Evolutionary conservation across 2,113 vertebrate species (phyloP), one percentile per base, ranked within the genome.

Genomic region (Psilopogon haemacephalus): DNA sequence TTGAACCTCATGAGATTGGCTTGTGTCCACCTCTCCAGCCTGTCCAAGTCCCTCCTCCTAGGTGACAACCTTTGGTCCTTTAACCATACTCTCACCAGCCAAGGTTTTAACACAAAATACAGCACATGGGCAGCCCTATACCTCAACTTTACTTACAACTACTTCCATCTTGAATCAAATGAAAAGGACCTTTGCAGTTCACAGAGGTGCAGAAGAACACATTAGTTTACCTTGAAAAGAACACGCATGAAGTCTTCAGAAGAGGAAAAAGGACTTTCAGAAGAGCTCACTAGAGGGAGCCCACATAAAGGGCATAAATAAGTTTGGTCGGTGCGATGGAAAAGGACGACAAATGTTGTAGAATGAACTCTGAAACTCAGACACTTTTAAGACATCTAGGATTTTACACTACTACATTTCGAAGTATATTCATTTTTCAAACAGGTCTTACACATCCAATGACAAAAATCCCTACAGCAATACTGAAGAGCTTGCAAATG

Each of bases 241-340:
- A 91, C 79, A 46, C 0, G 0, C 4, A 0, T 12, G 0, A 59
- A 74, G 24, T 73, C 38, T 62, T 15, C 24, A 3, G 1, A 69
- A 38, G 20, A 28, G 16, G 30, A 27, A 54, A 32, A 84, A 42
- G 4, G 74, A 85, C 44, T 72, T 67, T 69, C 44, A 73, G 32
- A 94, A 73, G 8, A 85, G 56, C 55, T 86, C 93, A 52, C 95
- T 95, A 96, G 93, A 94, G 94, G 94, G 95, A 94, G 89, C 79
- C 52, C 85, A 46, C 40, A 59, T 30, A 76, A 77, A 95, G 46
- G 40, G 71, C 60, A 83, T 69, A 50, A 85, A 65, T 2, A 19
- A 4, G 8, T 28, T 77, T 7, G 0, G 56, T 50, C 26, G 9
- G 26, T 65, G 24, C 4, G 4, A 28, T 12, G 15, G 5, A 33